Percentiles rank a stretch among this genome's conserved stretches.
Evolutionary conservation across 2,888 invertebrate species (phyloP).

Genomic region (Esperia sulphurella): DNA sequence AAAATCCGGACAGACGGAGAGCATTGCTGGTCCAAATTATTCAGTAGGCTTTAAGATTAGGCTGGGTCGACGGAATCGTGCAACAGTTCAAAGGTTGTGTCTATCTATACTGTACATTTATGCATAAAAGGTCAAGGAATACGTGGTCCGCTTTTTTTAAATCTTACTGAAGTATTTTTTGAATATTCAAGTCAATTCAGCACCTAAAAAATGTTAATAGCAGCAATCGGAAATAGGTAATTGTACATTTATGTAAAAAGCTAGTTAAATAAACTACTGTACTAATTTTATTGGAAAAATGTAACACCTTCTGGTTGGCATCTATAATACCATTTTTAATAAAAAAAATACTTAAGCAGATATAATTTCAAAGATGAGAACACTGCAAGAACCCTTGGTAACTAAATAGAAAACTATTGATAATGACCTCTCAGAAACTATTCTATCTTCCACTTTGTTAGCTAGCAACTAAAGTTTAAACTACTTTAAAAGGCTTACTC

Average conservation of each 20-base stretch:
- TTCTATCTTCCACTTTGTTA: slow-evolving; percentile 17
- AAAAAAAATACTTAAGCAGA: slow-evolving; percentile 22
- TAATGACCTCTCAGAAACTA: slow-evolving; percentile 22
- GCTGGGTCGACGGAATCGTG: not conserved
- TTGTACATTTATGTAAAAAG: too few species aligned
- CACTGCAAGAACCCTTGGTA: slow-evolving; percentile 24
- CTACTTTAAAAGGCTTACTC: slow-evolving; percentile 1
- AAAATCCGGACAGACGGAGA: slow-evolving; percentile 19
- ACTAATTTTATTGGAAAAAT: too few species aligned
- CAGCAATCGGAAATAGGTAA: too few species aligned
- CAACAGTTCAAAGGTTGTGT: too few species aligned
- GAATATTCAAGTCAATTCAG: too few species aligned
- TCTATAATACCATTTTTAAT: not conserved
- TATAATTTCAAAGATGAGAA: slow-evolving; percentile 39
- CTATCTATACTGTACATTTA: too few species aligned
- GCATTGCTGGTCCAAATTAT: slow-evolving; percentile 26
- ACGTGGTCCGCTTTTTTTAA: too few species aligned
- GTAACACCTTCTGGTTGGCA: too few species aligned
- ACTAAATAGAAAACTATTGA: slow-evolving; percentile 33
- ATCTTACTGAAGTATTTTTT: too few species aligned
- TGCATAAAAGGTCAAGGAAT: too few species aligned
- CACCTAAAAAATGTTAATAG: too few species aligned
- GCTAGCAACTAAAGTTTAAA: slow-evolving; percentile 13
- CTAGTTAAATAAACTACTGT: too few species aligned
- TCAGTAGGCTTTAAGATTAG: slow-evolving; percentile 1